These are phyloP conservation scores for Pristionchus pacificus DNA, from an alignment of 1,140 invertebrate genomes.

Conservation along the genomic window DNA sequence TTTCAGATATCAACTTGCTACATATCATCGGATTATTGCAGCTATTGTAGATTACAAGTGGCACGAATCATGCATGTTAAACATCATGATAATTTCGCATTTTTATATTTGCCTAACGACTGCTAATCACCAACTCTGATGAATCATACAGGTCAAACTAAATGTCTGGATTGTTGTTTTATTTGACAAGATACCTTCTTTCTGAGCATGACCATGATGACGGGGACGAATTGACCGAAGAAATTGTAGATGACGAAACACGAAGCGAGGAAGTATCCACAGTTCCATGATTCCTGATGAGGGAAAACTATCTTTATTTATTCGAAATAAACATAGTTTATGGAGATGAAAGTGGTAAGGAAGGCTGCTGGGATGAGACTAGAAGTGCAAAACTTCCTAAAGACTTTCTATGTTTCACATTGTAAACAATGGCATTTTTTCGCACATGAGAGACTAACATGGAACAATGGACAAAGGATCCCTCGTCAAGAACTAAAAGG, in stretches of 20 bases:
- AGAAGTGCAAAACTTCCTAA: neutral
- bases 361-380: conserved; percentile 50
- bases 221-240: conserved; percentile 78
- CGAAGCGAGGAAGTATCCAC: conserved; percentile 84
- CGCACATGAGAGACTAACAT: neutral
- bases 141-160: too few relatives aligned
- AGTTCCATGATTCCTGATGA: conserved; percentile 83
- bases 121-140: too few relatives aligned
- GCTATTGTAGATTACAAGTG: too few relatives aligned
- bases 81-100: too few relatives aligned
- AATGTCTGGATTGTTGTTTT: too few relatives aligned
- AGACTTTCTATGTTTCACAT: neutral
- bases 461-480: too few relatives aligned
- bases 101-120: too few relatives aligned
- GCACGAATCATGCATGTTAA: too few relatives aligned
- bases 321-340: neutral
- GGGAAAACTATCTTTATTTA: neutral
- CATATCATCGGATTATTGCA: too few relatives aligned
- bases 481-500: too few relatives aligned
- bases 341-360: too few relatives aligned
- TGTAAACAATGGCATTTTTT: neutral
- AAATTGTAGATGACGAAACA: conserved; percentile 90
- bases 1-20: too few relatives aligned
- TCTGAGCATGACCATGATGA: conserved; percentile 78
- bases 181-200: conserved; percentile 63